Evolutionary conservation across 2,888 invertebrate species (phyloP).

Genomic region (Cheilosia scutellata): DNA sequence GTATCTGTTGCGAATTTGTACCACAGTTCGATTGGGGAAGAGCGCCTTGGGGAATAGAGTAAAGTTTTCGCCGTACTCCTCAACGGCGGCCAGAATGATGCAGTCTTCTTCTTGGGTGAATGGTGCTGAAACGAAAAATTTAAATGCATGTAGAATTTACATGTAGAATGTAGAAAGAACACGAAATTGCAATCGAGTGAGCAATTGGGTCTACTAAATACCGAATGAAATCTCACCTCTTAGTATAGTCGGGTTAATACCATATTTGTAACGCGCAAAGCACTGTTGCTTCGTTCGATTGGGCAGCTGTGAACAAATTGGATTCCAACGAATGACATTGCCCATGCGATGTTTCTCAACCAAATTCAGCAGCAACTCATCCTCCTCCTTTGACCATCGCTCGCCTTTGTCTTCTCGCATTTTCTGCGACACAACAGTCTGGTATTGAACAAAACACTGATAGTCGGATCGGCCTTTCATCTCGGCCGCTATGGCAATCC

Average conservation of each 20-base stretch:
- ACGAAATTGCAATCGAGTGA: too few species aligned
- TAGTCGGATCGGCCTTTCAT: conserved; percentile 88
- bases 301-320: conserved; percentile 87
- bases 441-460: conserved; percentile 89
- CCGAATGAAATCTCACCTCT: conserved; percentile 79
- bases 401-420: conserved; percentile 78
- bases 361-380: conserved; percentile 86
- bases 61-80: conserved; percentile 87
- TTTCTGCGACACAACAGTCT: conserved; percentile 84
- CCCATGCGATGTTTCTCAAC: conserved; percentile 88
- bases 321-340: conserved; percentile 90
- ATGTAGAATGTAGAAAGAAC: too few species aligned
- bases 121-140: conserved; percentile 76
- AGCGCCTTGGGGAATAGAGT: conserved; percentile 85
- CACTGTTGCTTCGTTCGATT: conserved; percentile 88
- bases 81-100: conserved; percentile 86
- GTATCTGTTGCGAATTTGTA: conserved; percentile 87
- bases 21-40: conserved; percentile 87
- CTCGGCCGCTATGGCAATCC: conserved; percentile 87
- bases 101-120: conserved; percentile 89
- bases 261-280: conserved; percentile 86
- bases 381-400: conserved; percentile 89
- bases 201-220: too few species aligned
- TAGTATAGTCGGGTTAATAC: conserved; percentile 80
- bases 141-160: too few species aligned